Conservation (phyloP, 2,797 vertebrate genomes). For the Acrossocheilus wenchowensis region DNA sequence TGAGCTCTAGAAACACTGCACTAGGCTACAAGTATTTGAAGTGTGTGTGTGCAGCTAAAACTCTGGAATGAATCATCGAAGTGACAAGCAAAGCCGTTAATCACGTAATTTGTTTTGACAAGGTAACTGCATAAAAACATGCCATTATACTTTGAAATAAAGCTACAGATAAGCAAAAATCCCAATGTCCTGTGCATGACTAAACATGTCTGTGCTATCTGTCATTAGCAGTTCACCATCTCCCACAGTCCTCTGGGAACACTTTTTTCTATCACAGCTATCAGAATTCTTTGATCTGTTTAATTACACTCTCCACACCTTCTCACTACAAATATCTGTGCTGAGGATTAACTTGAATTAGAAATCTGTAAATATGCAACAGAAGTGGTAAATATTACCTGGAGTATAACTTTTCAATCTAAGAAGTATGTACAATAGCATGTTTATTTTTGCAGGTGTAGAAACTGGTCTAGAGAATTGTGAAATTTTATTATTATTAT, state of each 20-base stretch:
- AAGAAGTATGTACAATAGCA: background rate
- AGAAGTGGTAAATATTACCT: background rate
- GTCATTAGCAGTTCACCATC: slow-evolving; percentile 10
- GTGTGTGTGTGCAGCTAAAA: background rate
- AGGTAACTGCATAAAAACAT: background rate
- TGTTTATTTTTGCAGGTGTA: background rate
- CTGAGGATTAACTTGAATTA: background rate
- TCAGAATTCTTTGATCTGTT: slow-evolving; percentile 20
- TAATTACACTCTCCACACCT: background rate
- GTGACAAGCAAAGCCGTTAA: background rate
- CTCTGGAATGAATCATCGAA: background rate
- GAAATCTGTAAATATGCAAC: background rate
- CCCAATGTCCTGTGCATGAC: background rate
- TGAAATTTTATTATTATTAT: background rate
- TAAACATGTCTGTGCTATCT: background rate
- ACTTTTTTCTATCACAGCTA: background rate
- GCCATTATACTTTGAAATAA: background rate
- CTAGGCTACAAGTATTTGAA: background rate
- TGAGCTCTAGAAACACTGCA: background rate
- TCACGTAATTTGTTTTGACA: background rate
- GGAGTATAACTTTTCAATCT: background rate
- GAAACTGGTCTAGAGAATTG: background rate
- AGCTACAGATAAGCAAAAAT: background rate
- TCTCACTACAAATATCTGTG: slow-evolving; percentile 3
- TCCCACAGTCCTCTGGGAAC: background rate